Evolutionary conservation across 2,797 vertebrate genomes (phyloP).

Genomic region (Enoplosus armatus): DNA sequence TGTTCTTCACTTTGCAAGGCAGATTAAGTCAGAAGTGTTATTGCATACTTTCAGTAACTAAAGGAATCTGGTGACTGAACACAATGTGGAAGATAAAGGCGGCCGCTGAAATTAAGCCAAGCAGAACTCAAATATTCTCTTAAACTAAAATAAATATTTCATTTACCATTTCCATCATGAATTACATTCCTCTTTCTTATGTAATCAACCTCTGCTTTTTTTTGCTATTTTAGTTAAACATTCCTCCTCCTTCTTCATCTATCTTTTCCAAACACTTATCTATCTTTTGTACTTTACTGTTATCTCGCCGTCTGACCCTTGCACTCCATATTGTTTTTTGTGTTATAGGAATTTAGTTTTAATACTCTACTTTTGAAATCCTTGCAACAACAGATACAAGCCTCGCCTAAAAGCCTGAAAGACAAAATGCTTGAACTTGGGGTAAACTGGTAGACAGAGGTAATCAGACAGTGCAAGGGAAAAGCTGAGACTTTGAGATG

Average conservation of each 20-base stretch:
- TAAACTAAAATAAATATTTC: constrained; percentile 35
- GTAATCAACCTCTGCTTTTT: not conserved
- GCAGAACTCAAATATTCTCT: constrained; percentile 24
- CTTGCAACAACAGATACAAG: not conserved
- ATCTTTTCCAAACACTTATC: not conserved
- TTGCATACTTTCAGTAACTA: constrained; percentile 11
- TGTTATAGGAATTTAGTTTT: not conserved
- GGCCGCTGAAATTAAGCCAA: not conserved
- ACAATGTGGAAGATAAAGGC: not conserved
- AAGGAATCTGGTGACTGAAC: constrained; percentile 8
- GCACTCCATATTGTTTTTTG: constrained; percentile 7
- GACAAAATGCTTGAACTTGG: not conserved
- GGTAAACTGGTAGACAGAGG: not conserved
- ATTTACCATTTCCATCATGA: constrained; percentile 1
- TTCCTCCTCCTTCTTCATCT: not conserved
- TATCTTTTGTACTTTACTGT: not conserved
- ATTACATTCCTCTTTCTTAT: constrained; percentile 14
- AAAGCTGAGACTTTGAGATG: not conserved
- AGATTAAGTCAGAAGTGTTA: not conserved
- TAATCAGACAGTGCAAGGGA: not conserved
- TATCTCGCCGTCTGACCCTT: not conserved
- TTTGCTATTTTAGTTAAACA: constrained; percentile 9
- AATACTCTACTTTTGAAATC: not conserved
- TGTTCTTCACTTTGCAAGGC: not conserved
- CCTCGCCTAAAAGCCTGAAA: not conserved